Base-by-base conservation (phyloP, 2,797 vertebrate species). In the Sebastes jordani region DNA sequence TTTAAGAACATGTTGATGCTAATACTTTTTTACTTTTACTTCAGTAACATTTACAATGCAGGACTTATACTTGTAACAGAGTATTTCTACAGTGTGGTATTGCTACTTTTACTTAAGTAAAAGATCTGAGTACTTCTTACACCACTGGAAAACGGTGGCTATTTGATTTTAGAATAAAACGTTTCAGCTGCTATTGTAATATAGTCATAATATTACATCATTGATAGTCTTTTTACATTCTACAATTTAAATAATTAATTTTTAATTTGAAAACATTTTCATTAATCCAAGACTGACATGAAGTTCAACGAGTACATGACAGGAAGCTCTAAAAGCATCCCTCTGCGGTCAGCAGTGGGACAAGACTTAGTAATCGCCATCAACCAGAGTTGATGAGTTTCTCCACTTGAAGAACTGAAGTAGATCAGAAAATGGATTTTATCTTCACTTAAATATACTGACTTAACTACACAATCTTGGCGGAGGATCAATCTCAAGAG, bases 401-500 rank as follows among this genome's bases (percentile, higher is more conserved):
- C 78, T 90, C 90, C 91, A 82, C 76, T 88, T 93, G 92, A 95
- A 94, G 92, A 85, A 66, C 29, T 71, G 46, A 94, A 95, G 93
- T 91, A 95, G 94, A 96, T 95, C 95, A 67, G 91, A 94, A 94
- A 95, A 91, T 95, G 88, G 92, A 95, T 94, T 96, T 96, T 95
- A 93, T 89, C 94, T 92, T 92, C 92, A 94, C 80, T 81, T 79
- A 65, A 79, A 88, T 83, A 83, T 84, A 89, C 66, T 65, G 77
- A 94, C 93, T 96, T 96, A 95, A 96, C 95, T 89, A 93, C 95
- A 93, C 90, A 95, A 88, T 90, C 94, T 93, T 93, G 87, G 90
- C 88, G 95, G 92, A 93, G 88, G 92, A 97, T 97, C 95, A 93
- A 95, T 97, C 97, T 96, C 95, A 91, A 91, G 94, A 94, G 96